Percentiles rank a stretch among this genome's conserved stretches.
Evolutionary conservation across 2,113 vertebrate genomes (phyloP).

Genomic region (Cololabis saira): DNA sequence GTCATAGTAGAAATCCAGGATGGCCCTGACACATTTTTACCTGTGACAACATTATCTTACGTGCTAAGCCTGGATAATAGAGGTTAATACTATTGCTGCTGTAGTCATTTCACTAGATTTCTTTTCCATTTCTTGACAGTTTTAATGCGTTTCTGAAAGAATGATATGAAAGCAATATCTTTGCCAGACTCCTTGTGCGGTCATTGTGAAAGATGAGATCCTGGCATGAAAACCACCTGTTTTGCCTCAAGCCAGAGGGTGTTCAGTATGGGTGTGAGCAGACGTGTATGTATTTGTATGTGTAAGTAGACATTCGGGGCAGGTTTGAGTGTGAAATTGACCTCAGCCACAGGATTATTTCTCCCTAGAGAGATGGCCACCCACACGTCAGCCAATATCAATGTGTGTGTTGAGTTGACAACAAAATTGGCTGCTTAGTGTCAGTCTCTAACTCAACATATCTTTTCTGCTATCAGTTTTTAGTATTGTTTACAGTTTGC

Average conservation of each 20-base stretch:
- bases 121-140: conserved; percentile 60
- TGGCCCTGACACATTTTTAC: conserved; percentile 37
- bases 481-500: conserved; percentile 20
- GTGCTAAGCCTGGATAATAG: conserved; percentile 50
- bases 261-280: background rate
- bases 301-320: conserved; percentile 49
- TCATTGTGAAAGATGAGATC: conserved; percentile 70
- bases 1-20: background rate
- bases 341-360: conserved; percentile 69
- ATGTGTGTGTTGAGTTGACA: conserved; percentile 28
- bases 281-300: conserved; percentile 35
- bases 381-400: conserved; percentile 54
- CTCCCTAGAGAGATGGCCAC: conserved; percentile 65
- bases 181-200: conserved; percentile 48
- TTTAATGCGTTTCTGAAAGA: conserved; percentile 72
- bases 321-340: conserved; percentile 78
- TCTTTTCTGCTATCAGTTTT: conserved; percentile 15
- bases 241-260: conserved; percentile 47
- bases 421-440: conserved; percentile 42
- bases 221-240: conserved; percentile 75
- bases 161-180: conserved; percentile 67
- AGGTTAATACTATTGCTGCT: conserved; percentile 60
- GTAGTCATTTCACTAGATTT: conserved; percentile 52
- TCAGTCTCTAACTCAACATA: conserved; percentile 14
- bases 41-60: conserved; percentile 33